phyloP scores from a whole-genome alignment of 2,888 invertebrate species.

The Athripsodes cinereus region DNA sequence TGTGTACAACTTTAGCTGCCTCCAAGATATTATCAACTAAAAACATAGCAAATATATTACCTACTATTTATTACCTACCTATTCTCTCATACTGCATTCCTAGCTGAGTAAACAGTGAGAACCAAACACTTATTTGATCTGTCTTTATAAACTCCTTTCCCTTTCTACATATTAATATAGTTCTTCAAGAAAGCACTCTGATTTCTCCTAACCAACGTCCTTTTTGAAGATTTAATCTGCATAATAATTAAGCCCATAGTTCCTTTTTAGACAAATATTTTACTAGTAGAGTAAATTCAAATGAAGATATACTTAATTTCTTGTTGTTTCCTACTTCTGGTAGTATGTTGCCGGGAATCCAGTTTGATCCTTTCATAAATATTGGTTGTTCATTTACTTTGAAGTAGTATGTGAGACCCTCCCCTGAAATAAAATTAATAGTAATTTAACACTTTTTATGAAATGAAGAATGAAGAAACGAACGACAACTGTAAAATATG shows the following conservation, averaged over 20 bases:
- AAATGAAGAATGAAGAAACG: not conserved
- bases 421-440: constrained; percentile 1
- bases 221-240: too few species aligned
- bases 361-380: constrained; percentile 95
- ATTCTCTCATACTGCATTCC: not conserved
- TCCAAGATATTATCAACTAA: constrained; percentile 56
- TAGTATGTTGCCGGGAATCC: constrained; percentile 82
- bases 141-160: too few species aligned
- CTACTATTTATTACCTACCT: not conserved
- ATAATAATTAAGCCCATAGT: too few species aligned
- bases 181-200: too few species aligned
- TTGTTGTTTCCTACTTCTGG: constrained; percentile 63
- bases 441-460: not conserved
- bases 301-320: constrained; percentile 30
- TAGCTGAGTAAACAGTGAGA: too few species aligned
- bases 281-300: too few species aligned
- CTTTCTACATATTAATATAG: too few species aligned
- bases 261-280: too few species aligned
- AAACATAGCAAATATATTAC: constrained; percentile 1
- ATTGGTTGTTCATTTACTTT: constrained; percentile 77
- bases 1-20: constrained; percentile 70
- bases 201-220: too few species aligned
- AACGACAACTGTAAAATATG: too few species aligned
- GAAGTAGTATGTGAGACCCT: constrained; percentile 79
- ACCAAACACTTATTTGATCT: not conserved